Conservation (phyloP, 1,140 invertebrate genomes). For the Leucophenga varia region DNA sequence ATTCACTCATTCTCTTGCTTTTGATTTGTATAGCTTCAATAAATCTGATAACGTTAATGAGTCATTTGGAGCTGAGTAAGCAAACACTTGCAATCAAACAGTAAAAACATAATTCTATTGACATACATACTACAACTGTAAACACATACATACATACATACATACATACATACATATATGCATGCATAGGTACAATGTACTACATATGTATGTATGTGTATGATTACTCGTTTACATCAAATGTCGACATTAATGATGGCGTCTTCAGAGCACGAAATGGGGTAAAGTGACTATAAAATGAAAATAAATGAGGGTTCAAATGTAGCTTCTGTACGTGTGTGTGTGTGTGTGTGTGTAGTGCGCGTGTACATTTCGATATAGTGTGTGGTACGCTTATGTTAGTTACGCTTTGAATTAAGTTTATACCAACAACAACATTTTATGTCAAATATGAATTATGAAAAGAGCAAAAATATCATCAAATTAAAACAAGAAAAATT, state of each 20-base stretch:
- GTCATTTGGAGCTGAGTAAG: too few species aligned
- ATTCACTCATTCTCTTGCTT: too few species aligned
- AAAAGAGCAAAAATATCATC: too few species aligned
- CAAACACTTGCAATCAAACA: conserved; percentile 4
- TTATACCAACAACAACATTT: too few species aligned
- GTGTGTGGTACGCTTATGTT: too few species aligned
- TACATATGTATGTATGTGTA: too few species aligned
- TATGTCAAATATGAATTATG: too few species aligned
- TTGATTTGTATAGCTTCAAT: too few species aligned
- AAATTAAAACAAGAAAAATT: too few species aligned
- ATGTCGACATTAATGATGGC: not conserved
- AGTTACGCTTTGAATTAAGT: too few species aligned
- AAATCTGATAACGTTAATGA: too few species aligned
- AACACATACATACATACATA: conserved; percentile 1
- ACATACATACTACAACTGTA: conserved; percentile 18
- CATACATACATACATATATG: conserved; percentile 7
- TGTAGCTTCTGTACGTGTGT: not conserved
- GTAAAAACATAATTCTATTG: conserved; percentile 23
- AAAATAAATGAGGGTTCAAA: not conserved
- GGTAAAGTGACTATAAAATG: conserved; percentile 1
- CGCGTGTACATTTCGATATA: too few species aligned
- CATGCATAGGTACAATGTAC: conserved; percentile 33
- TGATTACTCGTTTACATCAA: conserved; percentile 13
- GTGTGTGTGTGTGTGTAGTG: conserved; percentile 1
- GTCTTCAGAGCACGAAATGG: not conserved